These are phyloP conservation scores for Pogonocichla stellata DNA, from an alignment of 2,113 vertebrate species.

Conservation along the genomic window DNA sequence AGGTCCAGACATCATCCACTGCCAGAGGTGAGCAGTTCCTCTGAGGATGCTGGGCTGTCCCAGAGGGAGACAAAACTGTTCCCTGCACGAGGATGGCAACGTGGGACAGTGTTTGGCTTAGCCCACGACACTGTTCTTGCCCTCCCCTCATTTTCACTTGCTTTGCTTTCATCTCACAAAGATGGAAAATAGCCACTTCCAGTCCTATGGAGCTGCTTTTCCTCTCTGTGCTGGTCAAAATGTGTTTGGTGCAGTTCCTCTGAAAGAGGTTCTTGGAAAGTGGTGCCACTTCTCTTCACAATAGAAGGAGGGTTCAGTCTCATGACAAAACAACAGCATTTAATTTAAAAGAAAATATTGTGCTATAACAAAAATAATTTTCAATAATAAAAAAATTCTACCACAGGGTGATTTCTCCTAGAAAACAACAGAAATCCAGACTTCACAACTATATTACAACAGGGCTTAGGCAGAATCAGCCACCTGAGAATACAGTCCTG, in stretches of 20 bases:
- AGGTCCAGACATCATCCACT: neutral
- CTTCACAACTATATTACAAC: neutral
- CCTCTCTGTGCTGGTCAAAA: neutral
- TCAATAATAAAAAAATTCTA: neutral
- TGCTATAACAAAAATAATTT: neutral
- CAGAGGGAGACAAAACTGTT: neutral
- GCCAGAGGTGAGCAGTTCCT: neutral
- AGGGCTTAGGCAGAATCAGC: neutral
- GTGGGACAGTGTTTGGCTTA: accelerated
- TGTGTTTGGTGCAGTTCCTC: neutral
- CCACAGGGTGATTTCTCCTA: neutral
- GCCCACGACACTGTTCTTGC: neutral
- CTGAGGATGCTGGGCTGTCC: neutral
- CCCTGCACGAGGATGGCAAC: neutral
- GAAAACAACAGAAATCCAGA: neutral
- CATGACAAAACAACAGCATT: neutral
- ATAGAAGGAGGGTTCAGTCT: neutral
- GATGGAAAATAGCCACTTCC: neutral
- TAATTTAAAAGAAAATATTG: neutral
- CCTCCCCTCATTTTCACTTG: neutral
- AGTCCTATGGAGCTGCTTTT: neutral
- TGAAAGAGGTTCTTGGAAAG: neutral
- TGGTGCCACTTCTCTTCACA: neutral
- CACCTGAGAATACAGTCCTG: neutral
- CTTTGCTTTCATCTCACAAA: neutral